Base-by-base conservation (phyloP, 2,888 invertebrate genomes). In the Ennomos erosarius region DNA sequence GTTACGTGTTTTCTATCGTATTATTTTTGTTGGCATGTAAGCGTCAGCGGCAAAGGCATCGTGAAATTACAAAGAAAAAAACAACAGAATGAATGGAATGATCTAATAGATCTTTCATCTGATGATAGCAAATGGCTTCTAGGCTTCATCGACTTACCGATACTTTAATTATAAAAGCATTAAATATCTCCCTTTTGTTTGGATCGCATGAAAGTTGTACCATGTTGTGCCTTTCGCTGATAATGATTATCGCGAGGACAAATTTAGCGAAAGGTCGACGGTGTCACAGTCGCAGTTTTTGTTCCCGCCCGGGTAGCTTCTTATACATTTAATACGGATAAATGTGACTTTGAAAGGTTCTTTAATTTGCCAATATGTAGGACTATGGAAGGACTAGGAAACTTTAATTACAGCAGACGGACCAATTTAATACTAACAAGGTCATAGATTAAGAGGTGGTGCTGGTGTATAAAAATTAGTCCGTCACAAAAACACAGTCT, bases 161-260 rank as follows among this genome's bases (percentile, higher is more conserved):
- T 39, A 43, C 36, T 44, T 36, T 5, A 9, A 43, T 38, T 50
- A 16, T 33, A 12, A 10, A 44, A 33, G 33, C n/a, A 10, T 42
- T 9, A n/a, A n/a, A n/a, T 26, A 4, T 26, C 4, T 35, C 16
- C n/a, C 8, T 35, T 45, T 37, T 37, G 11, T 45, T 60, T 55
- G 42, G 45, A 48, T 47, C 40, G 54, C 47, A 60, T 38, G 44
- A 61, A 62, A 42, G 36, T 52, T 48, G 66, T 67, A 52, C 59
- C 67, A 62, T 46, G 62, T 53, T 57, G 70, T 67, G 53, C 68
- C 67, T 65, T 65, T 54, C 68, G 47, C 64, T 60, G 60, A 55
- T 53, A 52, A 53, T 55, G 47, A 49, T 6, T 57, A 65, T 45
- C 52, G 43, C 45, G 47, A 45, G 46, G 48, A 44, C 40, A 35